Percentiles rank a stretch among this genome's conserved stretches.
Conservation (phyloP, 2,113 vertebrate genomes). For the Rhinolophus sinicus region DNA sequence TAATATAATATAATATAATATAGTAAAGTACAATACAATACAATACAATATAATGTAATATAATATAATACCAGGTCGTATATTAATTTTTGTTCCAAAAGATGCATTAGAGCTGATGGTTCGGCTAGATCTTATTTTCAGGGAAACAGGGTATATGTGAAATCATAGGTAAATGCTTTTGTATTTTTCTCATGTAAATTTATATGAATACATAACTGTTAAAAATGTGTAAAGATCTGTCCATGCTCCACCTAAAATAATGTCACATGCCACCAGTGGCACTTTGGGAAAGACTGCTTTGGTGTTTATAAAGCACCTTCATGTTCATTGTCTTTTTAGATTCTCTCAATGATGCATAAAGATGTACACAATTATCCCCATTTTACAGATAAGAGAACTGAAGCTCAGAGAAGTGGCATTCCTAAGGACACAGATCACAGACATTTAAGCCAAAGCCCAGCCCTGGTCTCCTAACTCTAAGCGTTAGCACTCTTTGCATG, state of each 20-base stretch:
- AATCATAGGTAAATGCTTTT: background rate
- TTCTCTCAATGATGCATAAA: background rate
- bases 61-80: too few species aligned
- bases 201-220: background rate
- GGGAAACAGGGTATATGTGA: background rate
- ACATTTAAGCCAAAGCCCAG: background rate
- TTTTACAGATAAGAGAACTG: background rate
- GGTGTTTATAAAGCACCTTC: background rate
- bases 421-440: background rate
- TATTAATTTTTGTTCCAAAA: too few species aligned
- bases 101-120: too few species aligned
- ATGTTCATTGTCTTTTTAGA: background rate
- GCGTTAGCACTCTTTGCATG: background rate
- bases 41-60: too few species aligned
- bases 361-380: background rate
- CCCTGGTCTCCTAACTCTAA: background rate
- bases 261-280: background rate
- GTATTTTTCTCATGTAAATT: constrained; percentile 41
- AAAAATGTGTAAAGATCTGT: background rate
- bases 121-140: too few species aligned
- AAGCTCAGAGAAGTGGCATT: background rate
- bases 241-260: background rate
- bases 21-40: too few species aligned
- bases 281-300: background rate
- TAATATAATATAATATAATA: too few species aligned